These are phyloP conservation scores for Calyptomena viridis DNA, from an alignment of 2,113 vertebrate species.

Conservation along the genomic window DNA sequence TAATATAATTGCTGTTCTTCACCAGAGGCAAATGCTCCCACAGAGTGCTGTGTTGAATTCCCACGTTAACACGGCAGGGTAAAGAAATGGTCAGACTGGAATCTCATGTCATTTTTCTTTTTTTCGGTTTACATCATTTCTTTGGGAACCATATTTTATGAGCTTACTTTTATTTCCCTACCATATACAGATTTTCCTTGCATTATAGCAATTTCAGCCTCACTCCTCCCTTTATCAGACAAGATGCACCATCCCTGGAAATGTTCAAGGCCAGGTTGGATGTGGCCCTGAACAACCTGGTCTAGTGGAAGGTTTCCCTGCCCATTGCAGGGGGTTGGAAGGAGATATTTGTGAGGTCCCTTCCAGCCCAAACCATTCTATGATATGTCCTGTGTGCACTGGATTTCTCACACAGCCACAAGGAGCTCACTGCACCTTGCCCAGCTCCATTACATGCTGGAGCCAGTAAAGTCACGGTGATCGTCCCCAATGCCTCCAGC, in stretches of 20 bases:
- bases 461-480: not conserved
- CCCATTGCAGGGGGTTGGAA: not conserved
- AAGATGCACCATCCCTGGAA: not conserved
- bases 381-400: too few relatives aligned
- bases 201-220: not conserved
- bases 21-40: not conserved
- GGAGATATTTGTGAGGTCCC: not conserved
- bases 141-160: not conserved
- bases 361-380: not conserved
- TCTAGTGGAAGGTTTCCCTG: not conserved
- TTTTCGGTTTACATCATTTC: not conserved
- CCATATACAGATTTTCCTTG: not conserved
- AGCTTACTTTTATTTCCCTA: not conserved
- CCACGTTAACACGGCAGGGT: not conserved
- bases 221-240: not conserved
- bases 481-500: not conserved
- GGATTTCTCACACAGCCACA: not conserved
- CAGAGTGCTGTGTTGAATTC: not conserved
- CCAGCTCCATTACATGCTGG: rapidly evolving
- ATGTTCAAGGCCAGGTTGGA: not conserved
- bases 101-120: not conserved
- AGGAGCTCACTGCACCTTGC: not conserved
- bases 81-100: not conserved
- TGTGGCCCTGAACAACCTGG: not conserved
- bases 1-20: not conserved